Conservation (phyloP, 2,797 vertebrate genomes). For the Ambastaia sidthimunki region DNA sequence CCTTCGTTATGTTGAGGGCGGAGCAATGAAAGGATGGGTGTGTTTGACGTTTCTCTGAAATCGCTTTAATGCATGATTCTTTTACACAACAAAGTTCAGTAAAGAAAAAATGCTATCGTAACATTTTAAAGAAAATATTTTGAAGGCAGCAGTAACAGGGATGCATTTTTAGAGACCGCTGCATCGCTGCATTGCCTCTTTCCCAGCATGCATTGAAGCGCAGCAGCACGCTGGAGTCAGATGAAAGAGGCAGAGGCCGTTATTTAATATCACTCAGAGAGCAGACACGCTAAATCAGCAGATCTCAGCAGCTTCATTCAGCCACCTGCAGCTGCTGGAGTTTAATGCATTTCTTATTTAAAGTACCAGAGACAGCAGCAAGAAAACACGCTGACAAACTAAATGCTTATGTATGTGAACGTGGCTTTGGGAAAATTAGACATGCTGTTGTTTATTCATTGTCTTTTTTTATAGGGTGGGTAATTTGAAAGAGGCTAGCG, state of each 20-base stretch:
- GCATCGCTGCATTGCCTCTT: constrained; percentile 29
- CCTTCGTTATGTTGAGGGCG: no score
- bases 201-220: background rate
- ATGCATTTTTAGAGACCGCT: constrained; percentile 14
- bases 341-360: constrained; percentile 26
- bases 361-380: background rate
- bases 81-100: no score
- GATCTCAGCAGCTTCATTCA: background rate
- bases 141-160: background rate
- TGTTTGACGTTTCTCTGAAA: no score
- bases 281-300: constrained; percentile 49
- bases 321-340: background rate
- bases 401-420: constrained; percentile 6
- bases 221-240: constrained; percentile 6
- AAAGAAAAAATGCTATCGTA: no score
- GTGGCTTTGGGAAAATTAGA: background rate
- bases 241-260: background rate
- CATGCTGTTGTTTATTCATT: background rate
- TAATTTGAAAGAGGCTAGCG: no score
- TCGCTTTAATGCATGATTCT: no score
- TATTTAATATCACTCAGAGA: constrained; percentile 33
- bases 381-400: background rate
- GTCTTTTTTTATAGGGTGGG: background rate
- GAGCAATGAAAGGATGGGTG: no score
- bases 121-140: no score